phyloP scores from a whole-genome alignment of 2,113 vertebrate species.

The Tenebrosternarchus preto region DNA sequence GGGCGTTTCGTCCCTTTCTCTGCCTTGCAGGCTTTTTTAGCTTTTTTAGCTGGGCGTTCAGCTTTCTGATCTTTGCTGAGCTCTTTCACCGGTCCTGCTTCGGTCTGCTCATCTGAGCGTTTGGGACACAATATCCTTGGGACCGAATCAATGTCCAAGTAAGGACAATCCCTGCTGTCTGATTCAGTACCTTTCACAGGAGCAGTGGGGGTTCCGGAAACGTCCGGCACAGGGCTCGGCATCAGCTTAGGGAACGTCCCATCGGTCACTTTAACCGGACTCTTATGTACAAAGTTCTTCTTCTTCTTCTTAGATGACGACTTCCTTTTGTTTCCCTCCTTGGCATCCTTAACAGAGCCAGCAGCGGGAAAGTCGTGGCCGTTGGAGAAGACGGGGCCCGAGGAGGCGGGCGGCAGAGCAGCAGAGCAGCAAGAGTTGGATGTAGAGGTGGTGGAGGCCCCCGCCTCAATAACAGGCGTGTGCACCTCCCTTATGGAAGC shows the following conservation, averaged over 20 bases:
- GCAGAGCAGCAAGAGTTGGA: too few species aligned
- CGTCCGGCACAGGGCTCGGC: conserved; percentile 18
- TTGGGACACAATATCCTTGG: conserved; percentile 72
- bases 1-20: conserved; percentile 36
- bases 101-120: conserved; percentile 56
- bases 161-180: conserved; percentile 67
- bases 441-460: conserved; percentile 40
- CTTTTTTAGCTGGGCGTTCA: neutral
- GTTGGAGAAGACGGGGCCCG: conserved; percentile 44
- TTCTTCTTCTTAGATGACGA: conserved; percentile 68
- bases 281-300: conserved; percentile 65
- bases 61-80: conserved; percentile 43
- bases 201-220: conserved; percentile 44
- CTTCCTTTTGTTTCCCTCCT: conserved; percentile 60
- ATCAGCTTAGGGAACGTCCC: conserved; percentile 55
- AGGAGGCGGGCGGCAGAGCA: conserved; percentile 36
- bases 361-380: conserved; percentile 54
- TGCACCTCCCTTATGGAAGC: conserved; percentile 50
- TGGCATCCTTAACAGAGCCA: conserved; percentile 43
- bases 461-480: conserved; percentile 55
- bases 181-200: conserved; percentile 55
- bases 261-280: conserved; percentile 65
- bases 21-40: neutral
- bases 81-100: conserved; percentile 14
- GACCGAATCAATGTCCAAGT: conserved; percentile 71